These are phyloP conservation scores for Canis aureus DNA, from an alignment of 2,113 vertebrate species.

Conservation along the genomic window DNA sequence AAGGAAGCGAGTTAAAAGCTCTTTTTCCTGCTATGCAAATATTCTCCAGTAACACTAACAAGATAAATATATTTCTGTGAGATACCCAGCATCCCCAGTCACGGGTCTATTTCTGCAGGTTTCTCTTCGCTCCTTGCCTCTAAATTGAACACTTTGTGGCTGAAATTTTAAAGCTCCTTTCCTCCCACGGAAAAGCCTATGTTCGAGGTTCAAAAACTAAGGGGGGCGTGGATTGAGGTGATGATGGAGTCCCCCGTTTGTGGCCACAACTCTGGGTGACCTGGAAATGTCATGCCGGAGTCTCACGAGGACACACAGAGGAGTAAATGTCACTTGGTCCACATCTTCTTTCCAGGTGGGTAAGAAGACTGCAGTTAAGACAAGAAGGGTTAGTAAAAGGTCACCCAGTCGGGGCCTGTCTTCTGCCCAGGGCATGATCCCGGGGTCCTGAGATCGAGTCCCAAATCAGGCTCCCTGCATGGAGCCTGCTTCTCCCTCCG, in stretches of 20 bases:
- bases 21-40: conserved; percentile 79
- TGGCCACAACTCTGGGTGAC: background rate
- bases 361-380: background rate
- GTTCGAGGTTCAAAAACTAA: background rate
- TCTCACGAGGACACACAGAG: background rate
- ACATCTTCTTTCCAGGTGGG: background rate
- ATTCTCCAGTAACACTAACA: conserved; percentile 63
- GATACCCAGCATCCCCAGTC: conserved; percentile 61
- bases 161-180: conserved; percentile 55
- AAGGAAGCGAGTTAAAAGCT: conserved; percentile 73
- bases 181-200: background rate
- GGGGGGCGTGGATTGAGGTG: background rate
- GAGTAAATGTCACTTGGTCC: background rate
- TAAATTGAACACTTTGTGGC: conserved; percentile 54
- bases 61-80: conserved; percentile 72
- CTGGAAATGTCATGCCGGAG: background rate
- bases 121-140: conserved; percentile 55
- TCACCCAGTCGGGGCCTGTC: background rate
- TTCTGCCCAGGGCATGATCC: too few relatives aligned
- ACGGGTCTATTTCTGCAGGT: conserved; percentile 61
- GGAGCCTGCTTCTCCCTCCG: too few relatives aligned
- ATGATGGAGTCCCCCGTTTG: background rate
- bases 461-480: too few relatives aligned
- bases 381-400: background rate
- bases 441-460: too few relatives aligned